Evolutionary conservation across 92 coral and sea anemone species (phyloP), one percentile per base, ranked within the genome.

Genomic region (Heliopora coerulea): DNA sequence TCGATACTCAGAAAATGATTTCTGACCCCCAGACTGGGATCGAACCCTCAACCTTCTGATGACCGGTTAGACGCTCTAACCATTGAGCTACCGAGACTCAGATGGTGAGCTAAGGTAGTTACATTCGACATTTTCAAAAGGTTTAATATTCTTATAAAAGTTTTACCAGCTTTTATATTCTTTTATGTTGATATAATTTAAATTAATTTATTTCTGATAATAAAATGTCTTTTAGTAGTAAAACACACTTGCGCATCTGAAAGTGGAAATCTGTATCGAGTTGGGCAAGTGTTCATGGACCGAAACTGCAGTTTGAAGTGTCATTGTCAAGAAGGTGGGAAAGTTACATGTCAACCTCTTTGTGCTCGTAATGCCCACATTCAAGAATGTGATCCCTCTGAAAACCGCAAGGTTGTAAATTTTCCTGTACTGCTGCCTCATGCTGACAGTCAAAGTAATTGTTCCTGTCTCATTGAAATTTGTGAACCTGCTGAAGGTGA

Each of bases 281-380:
- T 44, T 44, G 74, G 74, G 26, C 32, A 54, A 24, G 41, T 44
- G 49, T 67, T 67, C 74, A 26, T 56, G 44, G 58, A 67, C 59
- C 18, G 26, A 32, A 67, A 67, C 59, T 67, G 74, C 25, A 27
- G 58, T 23, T 28, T 34, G n/a, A 18, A 44, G 20, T 67, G 74
- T 35, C 28, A 20, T 67, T 67, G 74, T 67, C 74, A 26, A 27
- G 32, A 67, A 14, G 58, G 40, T 12, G 74, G 58, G 2, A 56
- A 25, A 13, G 34, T 67, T 44, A 27, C 74, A 46, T 67, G 74
- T 30, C 12, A 44, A 19, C 25, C 40, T 11, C 34, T 67, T 35
- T 67, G 74, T 67, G 30, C 14, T 10, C 21, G 34, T 56, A 4
- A 4, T 65, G 33, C 0, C 19, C 19, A 37, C 11, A 37, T 11